phyloP scores from a whole-genome alignment of 2,888 invertebrate genomes.

The Neria commutata region DNA sequence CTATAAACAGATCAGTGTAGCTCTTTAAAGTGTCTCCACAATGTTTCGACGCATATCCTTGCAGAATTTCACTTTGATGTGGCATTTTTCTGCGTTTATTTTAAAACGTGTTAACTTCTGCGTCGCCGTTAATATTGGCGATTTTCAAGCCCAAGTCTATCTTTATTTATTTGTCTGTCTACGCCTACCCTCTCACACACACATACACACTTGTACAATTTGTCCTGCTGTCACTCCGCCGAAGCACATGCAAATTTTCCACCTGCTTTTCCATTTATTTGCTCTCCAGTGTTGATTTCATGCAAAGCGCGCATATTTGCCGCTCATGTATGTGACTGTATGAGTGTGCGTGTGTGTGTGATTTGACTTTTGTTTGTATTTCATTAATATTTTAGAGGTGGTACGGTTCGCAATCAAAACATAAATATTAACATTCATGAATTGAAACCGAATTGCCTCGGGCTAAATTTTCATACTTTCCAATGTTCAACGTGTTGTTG shows the following conservation, averaged over 20 bases:
- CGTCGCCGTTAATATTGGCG: too few relatives aligned
- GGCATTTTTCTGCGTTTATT: too few relatives aligned
- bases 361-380: slow-evolving; percentile 55
- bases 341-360: slow-evolving; percentile 2
- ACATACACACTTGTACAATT: background rate
- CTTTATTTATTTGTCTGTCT: slow-evolving; percentile 35
- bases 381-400: slow-evolving; percentile 57
- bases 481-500: slow-evolving; percentile 9
- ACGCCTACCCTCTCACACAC: background rate
- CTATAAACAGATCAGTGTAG: too few relatives aligned
- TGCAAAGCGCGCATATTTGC: too few relatives aligned
- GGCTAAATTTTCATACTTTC: slow-evolving; percentile 44
- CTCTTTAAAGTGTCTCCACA: too few relatives aligned
- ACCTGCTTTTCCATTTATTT: background rate
- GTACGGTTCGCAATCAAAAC: slow-evolving; percentile 55
- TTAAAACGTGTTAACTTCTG: too few relatives aligned
- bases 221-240: background rate
- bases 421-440: slow-evolving; percentile 56
- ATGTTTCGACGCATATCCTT: too few relatives aligned
- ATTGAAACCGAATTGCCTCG: slow-evolving; percentile 52
- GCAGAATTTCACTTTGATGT: too few relatives aligned
- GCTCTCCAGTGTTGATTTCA: background rate
- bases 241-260: background rate
- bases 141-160: too few relatives aligned
- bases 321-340: slow-evolving; percentile 5